Base-by-base conservation (phyloP, 2,888 invertebrate genomes). In the Yponomeuta sedellus region DNA sequence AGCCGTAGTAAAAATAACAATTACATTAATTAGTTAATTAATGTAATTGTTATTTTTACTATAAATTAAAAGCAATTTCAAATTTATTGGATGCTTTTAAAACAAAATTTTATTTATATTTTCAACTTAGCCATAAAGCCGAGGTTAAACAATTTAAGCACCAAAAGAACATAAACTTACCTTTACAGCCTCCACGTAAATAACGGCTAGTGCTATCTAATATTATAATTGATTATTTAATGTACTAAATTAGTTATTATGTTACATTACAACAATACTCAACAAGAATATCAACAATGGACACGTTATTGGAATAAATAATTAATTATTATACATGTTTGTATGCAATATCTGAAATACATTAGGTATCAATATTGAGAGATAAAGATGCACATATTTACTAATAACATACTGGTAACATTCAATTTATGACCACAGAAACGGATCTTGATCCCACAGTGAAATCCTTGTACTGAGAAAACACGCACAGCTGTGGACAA, bases 401-500 rank as follows among this genome's bases (percentile, higher is more conserved):
- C 3, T 22, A 20, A 12, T 16, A 59, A 22, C 10, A 58, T 19
- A 58, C 20, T 19, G 8, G 61, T 25, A 61, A 59, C 59, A 34
- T 61, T 61, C 78, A 93, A 82, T 93, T 93, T 70, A 93, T 92
- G 77, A 94, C 87, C 78, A 95, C 94, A 71, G 95, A 95, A 72
- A 94, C 92, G 76, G 95, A 94, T 83, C 95, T 94, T 76, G 95
- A 96, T 74, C 96, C 96, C 75, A 96, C 96, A 70, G 96, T 96
- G 86, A 97, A 97, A 92, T 97, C 97, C 92, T 97, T 97, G 86
- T 97, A 97, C 83, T 97, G 97, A 67, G 97, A 97, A 86, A 97
- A 97, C 69, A 97, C 97, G 75, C 96, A 96, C 74, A 97, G 96
- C 97, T 97, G 93, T 74, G 77, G 73, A 77, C 74, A 76, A 68